These are phyloP conservation scores for Seriola aureovittata DNA, from an alignment of 2,113 vertebrate genomes.

Conservation along the genomic window DNA sequence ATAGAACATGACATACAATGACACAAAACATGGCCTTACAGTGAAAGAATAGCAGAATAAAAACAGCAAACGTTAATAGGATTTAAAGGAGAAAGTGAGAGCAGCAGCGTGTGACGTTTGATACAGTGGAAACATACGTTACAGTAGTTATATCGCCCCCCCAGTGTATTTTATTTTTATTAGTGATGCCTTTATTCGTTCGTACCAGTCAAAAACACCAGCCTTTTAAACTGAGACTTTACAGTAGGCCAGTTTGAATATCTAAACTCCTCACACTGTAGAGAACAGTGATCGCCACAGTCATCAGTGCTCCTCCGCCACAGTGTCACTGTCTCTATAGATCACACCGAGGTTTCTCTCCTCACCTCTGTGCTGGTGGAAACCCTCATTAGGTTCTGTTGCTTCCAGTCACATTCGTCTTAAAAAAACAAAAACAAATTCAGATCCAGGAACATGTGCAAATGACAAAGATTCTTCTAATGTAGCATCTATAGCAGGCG, in stretches of 20 bases:
- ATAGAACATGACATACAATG: too few species aligned
- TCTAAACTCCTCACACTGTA: background rate
- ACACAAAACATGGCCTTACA: too few species aligned
- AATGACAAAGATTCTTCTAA: background rate
- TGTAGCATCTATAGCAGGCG: conserved; percentile 22
- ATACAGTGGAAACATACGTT: too few species aligned
- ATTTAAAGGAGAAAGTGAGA: too few species aligned
- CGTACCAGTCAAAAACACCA: background rate
- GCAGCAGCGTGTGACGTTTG: too few species aligned
- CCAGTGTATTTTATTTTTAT: background rate
- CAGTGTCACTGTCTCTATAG: too few species aligned
- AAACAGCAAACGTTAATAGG: too few species aligned
- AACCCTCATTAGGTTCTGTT: background rate
- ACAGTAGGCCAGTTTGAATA: background rate
- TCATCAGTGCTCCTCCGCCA: background rate
- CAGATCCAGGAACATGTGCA: conserved; percentile 11
- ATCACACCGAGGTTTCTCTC: background rate
- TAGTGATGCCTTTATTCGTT: background rate
- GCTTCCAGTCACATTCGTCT: background rate
- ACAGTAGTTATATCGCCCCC: too few species aligned
- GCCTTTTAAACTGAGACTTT: background rate
- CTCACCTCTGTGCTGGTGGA: background rate
- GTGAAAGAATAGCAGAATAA: too few species aligned
- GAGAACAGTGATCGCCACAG: background rate
- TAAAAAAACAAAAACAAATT: background rate